Evolutionary conservation across 2,888 invertebrate genomes (phyloP), one percentile per base, ranked within the genome.

Genomic region (Hypomecis punctinalis): DNA sequence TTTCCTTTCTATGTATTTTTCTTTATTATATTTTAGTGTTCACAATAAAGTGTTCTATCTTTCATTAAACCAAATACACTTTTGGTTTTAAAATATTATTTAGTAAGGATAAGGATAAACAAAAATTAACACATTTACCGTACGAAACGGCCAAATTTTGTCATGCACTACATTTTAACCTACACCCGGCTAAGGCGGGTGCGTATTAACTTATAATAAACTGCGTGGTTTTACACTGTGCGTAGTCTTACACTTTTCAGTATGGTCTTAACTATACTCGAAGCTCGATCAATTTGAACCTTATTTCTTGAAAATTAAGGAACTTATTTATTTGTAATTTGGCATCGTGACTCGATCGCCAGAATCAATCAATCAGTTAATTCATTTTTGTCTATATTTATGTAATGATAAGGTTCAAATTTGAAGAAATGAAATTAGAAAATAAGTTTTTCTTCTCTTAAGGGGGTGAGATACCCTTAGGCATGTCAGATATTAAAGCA

Each of bases 171-270:
- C 74, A 86, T 70, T 61, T 11, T 48, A 48, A 68, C 37, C 59
- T 43, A 63, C 58, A 68, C 68, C 71, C 68, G 42, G 77, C 83
- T 83, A 84, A 85, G 87, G 86, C 86, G 86, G 86, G 84, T 82
- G 79, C 88, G 85, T 89, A 90, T 91, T 90, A 90, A 88, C 90
- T 90, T 88, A 90, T 90, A 90, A 91, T 92, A 89, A 91, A 90
- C 89, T 88, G 85, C 83, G 85, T 78, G 81, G 78, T 79, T 81
- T 78, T 74, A 69, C 73, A 77, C 80, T 80, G 83, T 86, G 84
- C 86, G 80, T 83, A 79, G 74, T 74, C 73, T 65, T 68, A 54
- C 55, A 66, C 45, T 51, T 63, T 72, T 54, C 66, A 59, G 58
- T 67, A 55, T 74, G 57, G 73, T 68, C 81, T 65, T 83, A 81